Evolutionary conservation across 1,140 invertebrate species (phyloP), one percentile per base, ranked within the genome.

Genomic region (Dreissena polymorpha): DNA sequence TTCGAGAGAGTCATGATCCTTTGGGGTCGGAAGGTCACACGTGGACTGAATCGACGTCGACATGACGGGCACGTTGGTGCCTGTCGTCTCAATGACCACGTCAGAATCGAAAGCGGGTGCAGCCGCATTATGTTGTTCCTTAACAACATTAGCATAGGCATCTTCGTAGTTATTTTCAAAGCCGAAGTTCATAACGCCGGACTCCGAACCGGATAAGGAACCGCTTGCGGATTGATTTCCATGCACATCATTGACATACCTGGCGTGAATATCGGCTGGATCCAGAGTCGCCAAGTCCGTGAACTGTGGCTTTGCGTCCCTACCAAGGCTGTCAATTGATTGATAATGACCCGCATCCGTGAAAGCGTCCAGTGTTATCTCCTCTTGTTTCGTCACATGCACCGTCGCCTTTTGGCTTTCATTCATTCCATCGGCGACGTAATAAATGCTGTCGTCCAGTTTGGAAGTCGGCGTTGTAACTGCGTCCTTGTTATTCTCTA

Each of bases 371-470:
- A 50, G 51, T 25, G n/a, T 53, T 49, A 64, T 39, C 16, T 74
- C 12, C 13, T 23, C 10, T 29, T 27, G 21, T 64, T 29, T n/a
- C 6, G 23, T 67, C 55, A 18, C 7, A 70, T 70, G 68, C 7
- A 10, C 10, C 23, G 49, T 18, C 39, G 5, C 16, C 49, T 68
- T 21, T 29, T 8, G n/a, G 10, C 14, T n/a, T 10, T 5, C 21
- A 8, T 29, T 21, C 7, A 78, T 23, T 14, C 60, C 76, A 21
- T 78, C 76, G 18, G 76, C 76, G 21, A 65, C 69, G 51, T 70
- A 78, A 60, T 78, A 78, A 6, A 78, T 51, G 51, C 27, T 69
- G 27, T 78, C 76, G 13, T 67, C 76, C n/a, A 23, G 21, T 3
- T 53, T 53, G 3, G 23, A 16, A 23, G 25, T 69, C 29, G 27